These are phyloP conservation scores for Pomatorhinus ruficollis DNA, from an alignment of 2,113 vertebrate species.

Conservation along the genomic window DNA sequence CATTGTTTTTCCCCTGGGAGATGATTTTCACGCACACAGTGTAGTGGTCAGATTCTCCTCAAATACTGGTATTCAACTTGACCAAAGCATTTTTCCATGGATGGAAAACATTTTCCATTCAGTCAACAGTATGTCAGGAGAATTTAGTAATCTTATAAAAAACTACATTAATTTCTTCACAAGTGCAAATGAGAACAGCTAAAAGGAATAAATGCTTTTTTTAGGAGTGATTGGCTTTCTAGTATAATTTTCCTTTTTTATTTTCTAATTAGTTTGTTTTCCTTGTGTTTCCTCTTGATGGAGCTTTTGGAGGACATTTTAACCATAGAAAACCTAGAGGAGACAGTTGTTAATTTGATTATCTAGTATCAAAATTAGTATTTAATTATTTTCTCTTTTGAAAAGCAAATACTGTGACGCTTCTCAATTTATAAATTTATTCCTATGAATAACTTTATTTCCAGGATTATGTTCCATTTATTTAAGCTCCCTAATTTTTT, in stretches of 20 bases:
- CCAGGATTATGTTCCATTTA: not conserved
- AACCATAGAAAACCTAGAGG: not conserved
- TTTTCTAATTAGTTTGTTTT: not conserved
- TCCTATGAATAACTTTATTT: not conserved
- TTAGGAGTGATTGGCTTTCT: not conserved
- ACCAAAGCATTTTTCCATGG: not conserved
- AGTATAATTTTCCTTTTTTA: not conserved
- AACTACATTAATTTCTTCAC: not conserved
- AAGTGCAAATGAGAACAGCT: rapidly evolving
- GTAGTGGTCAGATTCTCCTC: not conserved
- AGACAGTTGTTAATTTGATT: not conserved
- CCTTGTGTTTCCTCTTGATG: not conserved
- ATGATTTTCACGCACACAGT: rapidly evolving
- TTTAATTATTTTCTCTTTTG: not conserved
- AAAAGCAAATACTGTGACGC: not conserved
- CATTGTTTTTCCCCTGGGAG: not conserved
- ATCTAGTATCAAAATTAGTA: not conserved
- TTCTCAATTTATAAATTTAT: not conserved
- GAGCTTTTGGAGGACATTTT: not conserved
- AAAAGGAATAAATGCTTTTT: not conserved
- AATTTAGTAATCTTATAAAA: not conserved
- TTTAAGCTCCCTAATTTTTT: not conserved
- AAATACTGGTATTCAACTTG: not conserved
- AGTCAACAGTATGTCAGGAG: not conserved
- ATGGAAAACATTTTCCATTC: not conserved